Conservation (phyloP, 1,140 invertebrate genomes). For the Fopius arisanus region DNA sequence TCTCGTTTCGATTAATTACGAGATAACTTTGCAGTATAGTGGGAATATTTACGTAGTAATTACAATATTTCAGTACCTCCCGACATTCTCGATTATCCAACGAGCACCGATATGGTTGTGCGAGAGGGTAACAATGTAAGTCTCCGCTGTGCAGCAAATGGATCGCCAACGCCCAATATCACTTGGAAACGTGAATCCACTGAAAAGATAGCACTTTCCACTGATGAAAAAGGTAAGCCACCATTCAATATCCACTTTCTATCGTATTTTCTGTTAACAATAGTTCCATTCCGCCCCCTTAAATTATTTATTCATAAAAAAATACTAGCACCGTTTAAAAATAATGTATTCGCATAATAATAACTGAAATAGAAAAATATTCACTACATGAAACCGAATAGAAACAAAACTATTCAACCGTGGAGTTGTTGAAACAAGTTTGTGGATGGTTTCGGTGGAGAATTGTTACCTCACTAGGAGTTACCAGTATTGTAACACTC, state of each 20-base stretch:
- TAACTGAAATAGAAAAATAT: too few relatives aligned
- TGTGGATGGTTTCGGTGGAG: background rate
- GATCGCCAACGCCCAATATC: slow-evolving; percentile 81
- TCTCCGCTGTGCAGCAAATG: slow-evolving; percentile 80
- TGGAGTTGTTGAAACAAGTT: background rate
- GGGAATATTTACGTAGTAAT: too few relatives aligned
- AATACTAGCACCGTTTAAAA: too few relatives aligned
- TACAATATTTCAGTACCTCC: slow-evolving; percentile 75
- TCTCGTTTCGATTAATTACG: background rate
- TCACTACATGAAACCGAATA: background rate
- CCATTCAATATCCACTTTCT: background rate
- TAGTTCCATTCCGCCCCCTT: too few relatives aligned
- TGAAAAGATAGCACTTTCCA: slow-evolving; percentile 69
- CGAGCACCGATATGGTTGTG: slow-evolving; percentile 87
- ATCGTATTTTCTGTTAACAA: background rate
- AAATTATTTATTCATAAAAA: too few relatives aligned
- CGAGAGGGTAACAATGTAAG: slow-evolving; percentile 86
- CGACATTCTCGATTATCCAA: slow-evolving; percentile 84
- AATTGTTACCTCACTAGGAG: background rate
- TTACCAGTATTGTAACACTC: background rate
- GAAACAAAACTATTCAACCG: background rate
- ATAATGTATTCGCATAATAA: too few relatives aligned
- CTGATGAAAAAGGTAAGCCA: slow-evolving; percentile 69
- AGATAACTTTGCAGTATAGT: background rate
- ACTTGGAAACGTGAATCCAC: slow-evolving; percentile 85